Evolutionary conservation across 2,113 vertebrate species (phyloP).

Genomic region (Urocitellus parryii): DNA sequence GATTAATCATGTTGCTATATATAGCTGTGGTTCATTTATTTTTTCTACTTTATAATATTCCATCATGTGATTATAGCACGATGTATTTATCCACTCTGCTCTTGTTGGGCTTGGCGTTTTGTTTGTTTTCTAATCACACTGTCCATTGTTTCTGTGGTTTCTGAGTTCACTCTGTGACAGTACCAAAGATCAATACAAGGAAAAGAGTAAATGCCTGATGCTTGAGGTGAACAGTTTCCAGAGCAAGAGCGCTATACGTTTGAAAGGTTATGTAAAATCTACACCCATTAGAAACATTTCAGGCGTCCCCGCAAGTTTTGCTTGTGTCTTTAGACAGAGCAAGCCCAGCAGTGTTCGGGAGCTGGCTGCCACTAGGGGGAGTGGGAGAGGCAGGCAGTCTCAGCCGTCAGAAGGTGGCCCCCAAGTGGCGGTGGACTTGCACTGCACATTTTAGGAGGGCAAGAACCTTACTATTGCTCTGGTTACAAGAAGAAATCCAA

Average conservation of each 20-base stretch:
- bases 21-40: neutral
- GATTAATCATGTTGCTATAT: neutral
- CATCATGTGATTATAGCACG: rapidly evolving
- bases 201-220: neutral
- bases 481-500: neutral
- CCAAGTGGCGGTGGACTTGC: rapidly evolving
- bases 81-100: neutral
- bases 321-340: too few species aligned
- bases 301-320: neutral
- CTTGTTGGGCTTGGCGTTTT: neutral
- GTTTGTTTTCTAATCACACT: neutral
- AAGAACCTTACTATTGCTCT: neutral
- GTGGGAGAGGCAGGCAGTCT: neutral
- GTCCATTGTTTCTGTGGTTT: neutral
- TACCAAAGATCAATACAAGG: neutral
- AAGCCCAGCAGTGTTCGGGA: rapidly evolving
- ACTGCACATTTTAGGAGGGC: neutral
- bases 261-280: neutral
- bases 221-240: neutral
- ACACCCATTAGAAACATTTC: neutral
- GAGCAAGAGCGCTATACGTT: neutral
- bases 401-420: rapidly evolving
- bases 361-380: conserved; percentile 56
- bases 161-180: neutral
- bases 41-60: neutral